Conservation (phyloP, 2,113 vertebrate species). For the Vulpes lagopus region DNA sequence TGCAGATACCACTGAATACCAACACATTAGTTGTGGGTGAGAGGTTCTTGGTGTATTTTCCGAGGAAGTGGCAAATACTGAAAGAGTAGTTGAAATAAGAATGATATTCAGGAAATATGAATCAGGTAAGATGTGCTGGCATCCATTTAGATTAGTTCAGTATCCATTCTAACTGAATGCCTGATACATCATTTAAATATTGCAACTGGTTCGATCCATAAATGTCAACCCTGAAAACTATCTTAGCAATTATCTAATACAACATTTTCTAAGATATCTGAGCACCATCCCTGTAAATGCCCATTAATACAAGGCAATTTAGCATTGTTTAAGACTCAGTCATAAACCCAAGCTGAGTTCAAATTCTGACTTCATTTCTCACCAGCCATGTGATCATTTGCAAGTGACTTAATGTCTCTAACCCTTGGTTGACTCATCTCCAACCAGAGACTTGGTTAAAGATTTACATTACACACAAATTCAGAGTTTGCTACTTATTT, state of each 20-base stretch:
- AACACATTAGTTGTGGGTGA: neutral
- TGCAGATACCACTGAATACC: neutral
- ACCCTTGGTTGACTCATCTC: neutral
- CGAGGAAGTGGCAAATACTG: neutral
- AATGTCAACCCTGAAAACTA: neutral
- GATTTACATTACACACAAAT: neutral
- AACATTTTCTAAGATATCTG: neutral
- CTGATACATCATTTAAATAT: conserved; percentile 9
- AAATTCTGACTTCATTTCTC: neutral
- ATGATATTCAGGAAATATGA: neutral
- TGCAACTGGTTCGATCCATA: neutral
- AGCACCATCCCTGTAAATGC: neutral
- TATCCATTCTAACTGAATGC: neutral
- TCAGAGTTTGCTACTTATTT: neutral
- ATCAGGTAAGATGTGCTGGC: neutral
- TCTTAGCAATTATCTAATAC: neutral
- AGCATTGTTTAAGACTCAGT: neutral
- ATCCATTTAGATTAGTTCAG: neutral
- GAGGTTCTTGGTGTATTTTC: neutral
- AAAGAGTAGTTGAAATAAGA: neutral
- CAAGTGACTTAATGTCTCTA: neutral
- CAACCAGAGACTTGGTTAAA: neutral
- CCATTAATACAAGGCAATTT: neutral
- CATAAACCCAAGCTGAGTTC: neutral
- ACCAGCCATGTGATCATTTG: neutral